Percentiles rank a stretch among this genome's conserved stretches.
These are phyloP conservation scores for Cataglyphis altisquamis DNA, from an alignment of 2,888 invertebrate genomes.

Conservation along the genomic window DNA sequence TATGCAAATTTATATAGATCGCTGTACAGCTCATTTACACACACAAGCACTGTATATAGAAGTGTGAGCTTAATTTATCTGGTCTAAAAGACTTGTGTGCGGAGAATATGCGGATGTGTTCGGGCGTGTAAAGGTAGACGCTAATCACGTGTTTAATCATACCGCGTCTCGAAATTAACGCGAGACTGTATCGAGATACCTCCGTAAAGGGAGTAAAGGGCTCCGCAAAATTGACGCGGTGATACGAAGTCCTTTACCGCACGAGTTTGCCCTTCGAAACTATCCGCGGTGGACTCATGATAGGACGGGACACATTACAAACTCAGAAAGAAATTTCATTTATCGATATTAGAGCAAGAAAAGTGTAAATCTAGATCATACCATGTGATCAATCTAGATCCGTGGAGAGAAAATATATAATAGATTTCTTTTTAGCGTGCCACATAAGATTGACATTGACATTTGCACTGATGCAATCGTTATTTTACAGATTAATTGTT, in stretches of 20 bases:
- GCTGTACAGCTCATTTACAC: conserved; percentile 4
- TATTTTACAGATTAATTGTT: not conserved
- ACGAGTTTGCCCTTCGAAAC: not conserved
- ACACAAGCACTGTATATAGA: conserved; percentile 12
- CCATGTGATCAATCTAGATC: not conserved
- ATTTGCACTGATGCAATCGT: not conserved
- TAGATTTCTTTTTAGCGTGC: not conserved
- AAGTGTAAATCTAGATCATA: not conserved
- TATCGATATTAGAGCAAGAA: not conserved
- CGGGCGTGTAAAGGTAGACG: conserved; percentile 36
- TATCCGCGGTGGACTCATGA: not conserved
- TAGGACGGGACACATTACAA: not conserved
- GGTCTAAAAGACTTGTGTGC: conserved; percentile 37
- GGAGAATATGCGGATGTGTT: conserved; percentile 2
- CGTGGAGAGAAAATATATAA: not conserved
- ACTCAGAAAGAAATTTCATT: not conserved
- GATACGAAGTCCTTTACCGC: conserved; percentile 7
- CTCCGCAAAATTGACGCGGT: conserved; percentile 24
- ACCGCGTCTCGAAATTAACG: conserved; percentile 62
- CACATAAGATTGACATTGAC: not conserved
- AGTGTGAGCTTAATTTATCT: conserved; percentile 35
- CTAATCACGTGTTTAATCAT: conserved; percentile 72
- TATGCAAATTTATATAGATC: no score
- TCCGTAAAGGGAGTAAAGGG: conserved; percentile 52
- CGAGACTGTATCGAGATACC: conserved; percentile 40